Evolutionary conservation across 2,888 invertebrate genomes (phyloP), one percentile per base, ranked within the genome.

Genomic region (Hyposoter didymator): DNA sequence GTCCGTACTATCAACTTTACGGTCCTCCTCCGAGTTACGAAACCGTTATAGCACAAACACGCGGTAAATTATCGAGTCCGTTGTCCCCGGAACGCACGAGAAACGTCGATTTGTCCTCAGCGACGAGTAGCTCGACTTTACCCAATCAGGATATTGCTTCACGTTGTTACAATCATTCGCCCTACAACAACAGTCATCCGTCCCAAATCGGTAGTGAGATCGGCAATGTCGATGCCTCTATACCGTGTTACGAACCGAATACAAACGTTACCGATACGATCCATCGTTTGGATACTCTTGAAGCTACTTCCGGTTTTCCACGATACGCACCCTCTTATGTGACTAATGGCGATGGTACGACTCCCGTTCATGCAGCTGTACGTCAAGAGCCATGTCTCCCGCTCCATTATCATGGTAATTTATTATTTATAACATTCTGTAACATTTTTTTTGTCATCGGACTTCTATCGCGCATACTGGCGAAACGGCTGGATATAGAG

Each of bases 21-120:
- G 94, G 94, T 22, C 94, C 94, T 62, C 94, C 94, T 14, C 94
- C 94, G n/a, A 94, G 94, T 86, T 94, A 94, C 88, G 94, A 94
- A 84, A 94, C 94, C 55, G 94, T 94, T 76, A 93, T 94, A 82
- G 93, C 93, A 5, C 93, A 93, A 82, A 91, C 92, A 4, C 91
- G 93, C 28, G 91, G 92, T 43, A 93, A 93, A 82, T 84, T 91
- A 8, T 89, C 91, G n/a, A 89, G 86, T 47, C 90, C 93, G 8
- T 88, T 91, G 74, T 92, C 93, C 7, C 91, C 92, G 35, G 92
- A 93, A 66, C 87, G 90, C 8, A 82, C 90, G 66, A 87, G 88
- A 75, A 81, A 74, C 76, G 45, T 69, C 66, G 70, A 81, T 80
- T 7, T 80, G 59, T 7, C 88, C 35, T 45, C 81, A 32, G 80